Base-by-base conservation (phyloP, 2,113 vertebrate genomes). In the Erythrolamprus reginae region DNA sequence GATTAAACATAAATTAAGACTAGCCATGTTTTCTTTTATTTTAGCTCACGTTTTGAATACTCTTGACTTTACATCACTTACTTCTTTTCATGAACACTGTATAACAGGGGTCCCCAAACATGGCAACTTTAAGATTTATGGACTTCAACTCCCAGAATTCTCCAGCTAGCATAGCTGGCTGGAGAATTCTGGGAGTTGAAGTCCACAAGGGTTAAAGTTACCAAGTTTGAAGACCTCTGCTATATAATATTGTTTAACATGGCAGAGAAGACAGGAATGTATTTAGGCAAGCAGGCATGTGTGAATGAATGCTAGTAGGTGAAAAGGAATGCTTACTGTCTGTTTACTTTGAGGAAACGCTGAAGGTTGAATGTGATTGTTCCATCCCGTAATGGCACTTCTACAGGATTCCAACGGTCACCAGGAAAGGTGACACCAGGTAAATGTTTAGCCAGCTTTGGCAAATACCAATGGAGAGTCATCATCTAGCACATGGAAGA, bases 391-490 rank as follows among this genome's bases (percentile, higher is more conserved):
- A 97, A 95, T 55, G 91, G 53, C 93, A 95, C 96, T 96, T 96
- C 96, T 93, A 97, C 95, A 19, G 98, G 98, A 95, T 98, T 98
- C 99, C 98, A 99, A 42, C 94, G 96, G 92, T 55, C 93, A 47
- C 99, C 98, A 0, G 99, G 99, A 95, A 99, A 99, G 94, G 90
- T 92, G 88, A 99, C 97, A 0, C 97, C 97, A 48, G 97, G 97
- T 94, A 98, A 97, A 93, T 99, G 98, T 88, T 96, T 97, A 4
- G 97, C 98, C 93, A 99, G 96, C 95, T 98, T 99, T 91, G 97
- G 97, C 94, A 99, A 97, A 94, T 99, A 99, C 99, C 99, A 99
- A 6, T 95, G 89, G 0, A 99, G 99, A 77, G 99, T 99, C 99
- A 99, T 99, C 99, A 99, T 98, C 99, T 99, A 91, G 13, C 70